Percentiles rank a stretch among this genome's conserved stretches.
Evolutionary conservation across 2,797 vertebrate species (phyloP).

Genomic region (Astyanax mexicanus): DNA sequence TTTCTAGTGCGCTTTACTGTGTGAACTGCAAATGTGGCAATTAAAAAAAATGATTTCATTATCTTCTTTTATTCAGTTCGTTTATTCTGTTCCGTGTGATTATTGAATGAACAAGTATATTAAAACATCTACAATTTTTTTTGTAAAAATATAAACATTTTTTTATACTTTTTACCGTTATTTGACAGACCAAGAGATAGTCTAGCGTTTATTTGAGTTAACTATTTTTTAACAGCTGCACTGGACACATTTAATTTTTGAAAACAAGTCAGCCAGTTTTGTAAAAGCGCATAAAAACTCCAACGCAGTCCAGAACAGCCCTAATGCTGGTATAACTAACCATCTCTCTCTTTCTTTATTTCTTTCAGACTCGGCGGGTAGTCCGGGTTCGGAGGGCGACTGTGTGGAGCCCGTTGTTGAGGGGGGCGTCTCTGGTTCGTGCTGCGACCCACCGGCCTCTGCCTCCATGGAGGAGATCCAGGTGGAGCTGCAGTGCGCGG

Average conservation of each 20-base stretch:
- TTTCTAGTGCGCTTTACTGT: too few relatives aligned
- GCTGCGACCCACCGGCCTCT: slow-evolving; percentile 84
- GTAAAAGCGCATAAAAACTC: neutral
- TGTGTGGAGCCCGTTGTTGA: slow-evolving; percentile 59
- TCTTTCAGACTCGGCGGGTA: slow-evolving; percentile 91
- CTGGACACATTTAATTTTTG: neutral
- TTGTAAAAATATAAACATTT: too few relatives aligned
- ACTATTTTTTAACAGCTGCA: too few relatives aligned
- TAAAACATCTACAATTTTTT: too few relatives aligned
- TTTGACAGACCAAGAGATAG: too few relatives aligned
- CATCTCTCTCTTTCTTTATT: slow-evolving; percentile 46
- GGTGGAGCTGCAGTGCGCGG: slow-evolving; percentile 96
- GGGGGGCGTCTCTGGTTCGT: slow-evolving; percentile 93
- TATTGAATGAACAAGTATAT: too few relatives aligned
- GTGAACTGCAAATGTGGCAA: too few relatives aligned
- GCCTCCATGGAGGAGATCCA: slow-evolving; percentile 98
- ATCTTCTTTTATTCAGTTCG: too few relatives aligned
- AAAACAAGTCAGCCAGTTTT: neutral
- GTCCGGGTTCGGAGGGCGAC: slow-evolving; percentile 93
- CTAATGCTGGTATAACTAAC: neutral
- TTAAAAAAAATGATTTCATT: too few relatives aligned
- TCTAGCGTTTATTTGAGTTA: too few relatives aligned
- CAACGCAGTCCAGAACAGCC: neutral
- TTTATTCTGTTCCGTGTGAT: too few relatives aligned
- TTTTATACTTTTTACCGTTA: neutral